Percentiles rank a stretch among this genome's conserved stretches.
phyloP scores from a whole-genome alignment of 2,888 invertebrate genomes.

The Exephanes ischioxanthus region DNA sequence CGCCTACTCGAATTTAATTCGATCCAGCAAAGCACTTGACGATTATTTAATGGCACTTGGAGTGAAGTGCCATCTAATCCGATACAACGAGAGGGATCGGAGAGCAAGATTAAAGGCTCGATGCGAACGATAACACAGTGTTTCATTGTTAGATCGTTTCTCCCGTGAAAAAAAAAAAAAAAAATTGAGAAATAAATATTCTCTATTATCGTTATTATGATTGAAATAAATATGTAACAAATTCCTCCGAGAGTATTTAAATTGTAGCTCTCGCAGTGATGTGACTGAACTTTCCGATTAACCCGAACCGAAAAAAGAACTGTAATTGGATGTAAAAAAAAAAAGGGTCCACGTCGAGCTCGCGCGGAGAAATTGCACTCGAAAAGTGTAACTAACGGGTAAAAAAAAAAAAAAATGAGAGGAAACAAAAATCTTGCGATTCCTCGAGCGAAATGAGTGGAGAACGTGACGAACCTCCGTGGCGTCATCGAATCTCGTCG shows the following conservation, averaged over 20 bases:
- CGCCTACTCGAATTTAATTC: slow-evolving; percentile 39
- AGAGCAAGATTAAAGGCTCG: slow-evolving; percentile 2
- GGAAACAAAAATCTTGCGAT: background rate
- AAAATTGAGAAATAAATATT: no score
- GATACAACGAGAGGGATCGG: slow-evolving; percentile 14
- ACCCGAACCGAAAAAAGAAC: no score
- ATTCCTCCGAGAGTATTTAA: no score
- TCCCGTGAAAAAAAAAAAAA: no score
- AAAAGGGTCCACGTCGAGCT: no score
- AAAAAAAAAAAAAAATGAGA: background rate
- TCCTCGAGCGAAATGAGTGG: background rate
- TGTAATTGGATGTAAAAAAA: no score
- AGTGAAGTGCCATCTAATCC: slow-evolving; percentile 12
- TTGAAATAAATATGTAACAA: no score
- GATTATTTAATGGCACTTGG: slow-evolving; percentile 27
- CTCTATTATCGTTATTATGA: no score
- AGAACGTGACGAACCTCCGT: background rate
- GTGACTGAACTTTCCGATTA: no score
- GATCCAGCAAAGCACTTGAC: slow-evolving; percentile 44
- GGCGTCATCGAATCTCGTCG: slow-evolving; percentile 9
- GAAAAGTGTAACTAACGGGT: background rate
- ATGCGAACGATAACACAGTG: background rate
- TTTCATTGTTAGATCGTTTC: background rate
- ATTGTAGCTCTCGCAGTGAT: no score
- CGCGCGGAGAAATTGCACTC: no score